Percentiles rank a stretch among this genome's conserved stretches.
Evolutionary conservation across 1,140 invertebrate genomes (phyloP).

Genomic region (Phenacoccus solenopsis): DNA sequence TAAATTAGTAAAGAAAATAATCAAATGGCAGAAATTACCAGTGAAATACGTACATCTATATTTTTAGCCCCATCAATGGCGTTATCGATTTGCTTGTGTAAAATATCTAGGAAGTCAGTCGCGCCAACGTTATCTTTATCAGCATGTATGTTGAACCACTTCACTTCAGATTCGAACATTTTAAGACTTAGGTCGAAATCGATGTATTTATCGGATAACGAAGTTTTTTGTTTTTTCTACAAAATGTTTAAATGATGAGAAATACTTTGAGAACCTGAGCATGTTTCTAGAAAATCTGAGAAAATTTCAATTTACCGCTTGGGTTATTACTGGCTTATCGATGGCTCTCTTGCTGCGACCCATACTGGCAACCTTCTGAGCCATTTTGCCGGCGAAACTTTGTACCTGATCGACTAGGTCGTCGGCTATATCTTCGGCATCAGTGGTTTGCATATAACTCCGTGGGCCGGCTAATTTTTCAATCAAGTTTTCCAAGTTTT

Average conservation of each 20-base stretch:
- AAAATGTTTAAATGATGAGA: no score
- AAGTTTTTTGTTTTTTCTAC: neutral
- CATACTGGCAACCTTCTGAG: neutral
- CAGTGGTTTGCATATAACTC: constrained; percentile 44
- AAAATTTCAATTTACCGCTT: neutral
- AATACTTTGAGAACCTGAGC: no score
- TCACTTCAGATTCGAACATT: constrained; percentile 10
- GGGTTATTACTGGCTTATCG: neutral
- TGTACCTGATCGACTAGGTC: neutral
- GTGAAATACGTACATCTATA: neutral
- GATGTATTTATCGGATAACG: neutral
- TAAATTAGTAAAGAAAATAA: no score
- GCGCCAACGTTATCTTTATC: neutral
- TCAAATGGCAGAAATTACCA: no score
- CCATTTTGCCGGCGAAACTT: neutral
- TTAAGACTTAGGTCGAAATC: neutral
- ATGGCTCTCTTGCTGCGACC: neutral
- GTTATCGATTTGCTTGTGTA: neutral
- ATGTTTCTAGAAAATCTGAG: no score
- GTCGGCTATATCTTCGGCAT: constrained; percentile 30
- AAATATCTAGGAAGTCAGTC: neutral
- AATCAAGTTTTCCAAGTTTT: constrained; percentile 70
- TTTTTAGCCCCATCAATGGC: neutral
- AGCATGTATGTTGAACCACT: neutral
- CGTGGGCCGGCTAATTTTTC: constrained; percentile 77